A percentile compares a stretch with the other conserved stretches of the same genome.
phyloP scores from a whole-genome alignment of 1,140 invertebrate genomes.

The Samia ricini region DNA sequence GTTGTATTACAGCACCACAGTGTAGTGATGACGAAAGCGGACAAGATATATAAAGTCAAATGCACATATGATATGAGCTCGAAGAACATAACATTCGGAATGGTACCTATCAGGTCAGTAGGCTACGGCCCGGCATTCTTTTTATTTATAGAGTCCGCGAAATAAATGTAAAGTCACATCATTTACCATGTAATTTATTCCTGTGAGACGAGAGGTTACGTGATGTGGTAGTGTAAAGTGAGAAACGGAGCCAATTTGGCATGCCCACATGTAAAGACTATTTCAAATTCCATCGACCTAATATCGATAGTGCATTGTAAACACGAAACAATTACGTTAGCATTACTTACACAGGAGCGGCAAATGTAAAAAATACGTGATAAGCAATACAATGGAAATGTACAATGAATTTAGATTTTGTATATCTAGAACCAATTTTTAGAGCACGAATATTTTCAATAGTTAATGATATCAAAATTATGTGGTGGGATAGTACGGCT shows the following conservation, averaged over 20 bases:
- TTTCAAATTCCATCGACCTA: slow-evolving; percentile 46
- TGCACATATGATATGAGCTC: slow-evolving; percentile 98
- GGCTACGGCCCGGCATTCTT: not conserved
- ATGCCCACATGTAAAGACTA: slow-evolving; percentile 28
- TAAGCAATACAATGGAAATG: slow-evolving; percentile 17
- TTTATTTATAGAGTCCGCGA: slow-evolving; percentile 11
- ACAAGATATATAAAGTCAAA: slow-evolving; percentile 98
- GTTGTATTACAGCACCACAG: slow-evolving; percentile 97
- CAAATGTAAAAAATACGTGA: slow-evolving; percentile 41
- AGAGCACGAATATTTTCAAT: not conserved
- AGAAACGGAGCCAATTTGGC: slow-evolving; percentile 25
- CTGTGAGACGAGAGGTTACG: slow-evolving; percentile 24
- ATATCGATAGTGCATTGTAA: slow-evolving; percentile 46
- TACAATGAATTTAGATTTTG: not conserved
- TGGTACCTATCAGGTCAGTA: slow-evolving; percentile 93
- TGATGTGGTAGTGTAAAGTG: slow-evolving; percentile 28
- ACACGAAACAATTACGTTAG: slow-evolving; percentile 50
- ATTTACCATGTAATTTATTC: slow-evolving; percentile 30
- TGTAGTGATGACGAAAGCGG: slow-evolving; percentile 97
- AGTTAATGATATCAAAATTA: too few species aligned
- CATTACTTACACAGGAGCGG: slow-evolving; percentile 32
- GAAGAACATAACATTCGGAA: slow-evolving; percentile 97
- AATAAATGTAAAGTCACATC: slow-evolving; percentile 21
- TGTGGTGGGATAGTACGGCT: too few species aligned
- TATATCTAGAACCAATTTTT: not conserved